These are phyloP conservation scores for Sycophaga agraensis DNA, from an alignment of 1,140 invertebrate species.

Conservation along the genomic window DNA sequence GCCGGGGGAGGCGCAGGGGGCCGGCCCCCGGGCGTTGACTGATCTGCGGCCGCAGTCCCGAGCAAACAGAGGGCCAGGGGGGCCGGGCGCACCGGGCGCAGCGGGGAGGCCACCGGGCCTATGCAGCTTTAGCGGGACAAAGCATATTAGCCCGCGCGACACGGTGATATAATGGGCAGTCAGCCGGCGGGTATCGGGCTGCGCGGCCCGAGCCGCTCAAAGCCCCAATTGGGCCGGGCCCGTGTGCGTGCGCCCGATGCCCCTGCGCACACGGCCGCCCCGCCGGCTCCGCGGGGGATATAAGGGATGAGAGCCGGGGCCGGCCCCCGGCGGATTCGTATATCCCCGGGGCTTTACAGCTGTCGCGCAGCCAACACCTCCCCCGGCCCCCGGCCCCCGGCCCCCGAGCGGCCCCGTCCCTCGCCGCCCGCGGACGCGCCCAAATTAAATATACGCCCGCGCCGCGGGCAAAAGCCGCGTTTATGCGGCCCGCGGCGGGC, in stretches of 20 bases:
- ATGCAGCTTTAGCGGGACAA: constrained; percentile 4
- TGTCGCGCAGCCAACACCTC: constrained; percentile 55
- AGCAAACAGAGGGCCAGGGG: too few relatives aligned
- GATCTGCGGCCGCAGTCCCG: too few relatives aligned
- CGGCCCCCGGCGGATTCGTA: constrained; percentile 3
- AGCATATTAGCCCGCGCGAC: constrained; percentile 17
- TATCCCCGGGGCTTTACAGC: constrained; percentile 53
- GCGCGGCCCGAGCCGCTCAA: not conserved
- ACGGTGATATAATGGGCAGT: constrained; percentile 23
- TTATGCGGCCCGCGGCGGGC: constrained; percentile 2
- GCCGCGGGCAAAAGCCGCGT: constrained; percentile 26
- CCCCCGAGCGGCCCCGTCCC: not conserved
- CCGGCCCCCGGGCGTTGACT: too few relatives aligned
- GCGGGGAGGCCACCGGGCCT: not conserved
- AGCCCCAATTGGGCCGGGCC: not conserved
- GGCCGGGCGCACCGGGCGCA: not conserved
- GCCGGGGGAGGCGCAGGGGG: not conserved
- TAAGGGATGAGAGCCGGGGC: constrained; percentile 8
- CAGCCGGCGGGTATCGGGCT: constrained; percentile 10
- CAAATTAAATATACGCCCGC: constrained; percentile 30
- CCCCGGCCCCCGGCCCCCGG: constrained; percentile 24
- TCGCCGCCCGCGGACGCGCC: not conserved
- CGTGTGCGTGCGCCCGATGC: not conserved
- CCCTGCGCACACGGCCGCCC: too few relatives aligned
- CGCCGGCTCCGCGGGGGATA: not conserved